Percentiles rank a stretch among this genome's conserved stretches.
These are phyloP conservation scores for Neolamprologus cancellatus DNA, from an alignment of 2,113 vertebrate genomes.

Conservation along the genomic window DNA sequence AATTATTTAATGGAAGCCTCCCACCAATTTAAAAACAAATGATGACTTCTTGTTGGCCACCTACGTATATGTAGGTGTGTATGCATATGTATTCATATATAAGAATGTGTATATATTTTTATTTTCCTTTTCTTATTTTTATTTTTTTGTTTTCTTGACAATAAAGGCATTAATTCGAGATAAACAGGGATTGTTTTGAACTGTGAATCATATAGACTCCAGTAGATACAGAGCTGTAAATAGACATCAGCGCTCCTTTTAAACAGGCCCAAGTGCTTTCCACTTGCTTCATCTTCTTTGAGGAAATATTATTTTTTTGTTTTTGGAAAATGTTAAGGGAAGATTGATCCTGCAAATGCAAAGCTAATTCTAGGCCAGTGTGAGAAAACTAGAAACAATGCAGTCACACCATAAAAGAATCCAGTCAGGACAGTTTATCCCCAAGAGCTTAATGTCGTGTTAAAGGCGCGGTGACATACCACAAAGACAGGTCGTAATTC, in stretches of 20 bases:
- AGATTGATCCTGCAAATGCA: neutral
- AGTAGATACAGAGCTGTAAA: neutral
- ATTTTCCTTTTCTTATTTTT: neutral
- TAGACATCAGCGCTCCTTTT: rapidly evolving
- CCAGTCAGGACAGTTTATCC: slow-evolving; percentile 4
- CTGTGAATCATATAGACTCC: neutral
- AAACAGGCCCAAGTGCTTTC: neutral
- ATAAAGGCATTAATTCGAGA: neutral
- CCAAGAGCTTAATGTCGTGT: neutral
- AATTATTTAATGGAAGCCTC: neutral
- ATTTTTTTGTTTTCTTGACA: neutral
- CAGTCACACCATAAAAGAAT: slow-evolving; percentile 15
- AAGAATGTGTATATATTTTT: neutral
- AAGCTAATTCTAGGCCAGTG: neutral
- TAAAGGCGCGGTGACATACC: neutral
- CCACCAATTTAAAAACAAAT: neutral
- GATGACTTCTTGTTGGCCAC: neutral
- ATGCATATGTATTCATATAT: neutral
- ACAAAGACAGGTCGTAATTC: neutral
- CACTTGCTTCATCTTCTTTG: neutral
- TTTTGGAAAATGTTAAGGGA: neutral
- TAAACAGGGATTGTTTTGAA: neutral
- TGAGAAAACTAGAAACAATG: neutral
- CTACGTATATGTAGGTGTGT: neutral
- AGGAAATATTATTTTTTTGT: neutral